Evolutionary conservation across 2,113 vertebrate genomes (phyloP).

Genomic region (Epinephelus lanceolatus): DNA sequence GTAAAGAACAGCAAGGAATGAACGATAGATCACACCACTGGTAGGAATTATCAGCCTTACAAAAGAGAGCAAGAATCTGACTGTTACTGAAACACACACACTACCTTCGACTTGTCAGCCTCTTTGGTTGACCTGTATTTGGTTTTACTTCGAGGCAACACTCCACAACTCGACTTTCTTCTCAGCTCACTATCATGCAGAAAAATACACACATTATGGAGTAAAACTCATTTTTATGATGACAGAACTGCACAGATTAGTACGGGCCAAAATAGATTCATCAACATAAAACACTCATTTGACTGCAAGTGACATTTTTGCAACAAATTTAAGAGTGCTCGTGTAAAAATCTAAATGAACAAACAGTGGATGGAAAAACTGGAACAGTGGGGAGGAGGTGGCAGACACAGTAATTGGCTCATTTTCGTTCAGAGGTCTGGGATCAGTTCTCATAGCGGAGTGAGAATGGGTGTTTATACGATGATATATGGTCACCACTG

Average conservation of each 20-base stretch:
- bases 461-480: not conserved
- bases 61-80: not conserved
- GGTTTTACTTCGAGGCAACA: slow-evolving; percentile 20
- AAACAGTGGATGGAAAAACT: not conserved
- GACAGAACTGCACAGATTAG: not conserved
- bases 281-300: not conserved
- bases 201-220: not conserved
- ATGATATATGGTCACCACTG: slow-evolving; percentile 4
- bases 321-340: not conserved
- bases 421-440: not conserved
- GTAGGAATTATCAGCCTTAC: not conserved
- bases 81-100: not conserved
- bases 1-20: not conserved
- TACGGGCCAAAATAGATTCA: not conserved
- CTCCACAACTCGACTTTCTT: not conserved
- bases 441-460: not conserved
- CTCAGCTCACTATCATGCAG: slow-evolving; percentile 34
- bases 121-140: slow-evolving; percentile 46
- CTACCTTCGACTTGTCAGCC: slow-evolving; percentile 61
- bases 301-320: not conserved
- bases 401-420: not conserved
- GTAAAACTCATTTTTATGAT: not conserved
- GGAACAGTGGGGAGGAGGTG: not conserved
- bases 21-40: not conserved
- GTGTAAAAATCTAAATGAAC: not conserved